Percentiles rank a stretch among this genome's conserved stretches.
phyloP scores from a whole-genome alignment of 2,113 vertebrate genomes.

The Physeter macrocephalus region DNA sequence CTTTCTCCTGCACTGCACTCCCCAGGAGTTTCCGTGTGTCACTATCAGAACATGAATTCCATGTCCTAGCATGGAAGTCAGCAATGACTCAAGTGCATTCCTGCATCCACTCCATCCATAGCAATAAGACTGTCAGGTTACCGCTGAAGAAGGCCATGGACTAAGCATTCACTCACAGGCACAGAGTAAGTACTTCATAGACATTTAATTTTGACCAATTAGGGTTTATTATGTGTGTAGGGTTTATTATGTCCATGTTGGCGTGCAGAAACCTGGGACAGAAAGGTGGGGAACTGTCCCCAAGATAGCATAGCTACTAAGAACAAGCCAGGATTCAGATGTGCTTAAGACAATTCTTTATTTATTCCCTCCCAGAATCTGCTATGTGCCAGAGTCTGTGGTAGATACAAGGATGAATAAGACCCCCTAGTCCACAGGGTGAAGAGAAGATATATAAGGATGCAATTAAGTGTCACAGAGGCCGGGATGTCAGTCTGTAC shows the following conservation, averaged over 20 bases:
- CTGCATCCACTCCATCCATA: not conserved
- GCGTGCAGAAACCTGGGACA: not conserved
- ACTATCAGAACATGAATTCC: too few relatives aligned
- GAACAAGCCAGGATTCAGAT: not conserved
- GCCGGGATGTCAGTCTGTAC: not conserved
- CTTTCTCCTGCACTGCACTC: not conserved
- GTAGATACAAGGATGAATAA: not conserved
- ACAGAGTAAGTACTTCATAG: not conserved
- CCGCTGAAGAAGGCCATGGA: not conserved
- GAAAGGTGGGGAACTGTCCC: not conserved
- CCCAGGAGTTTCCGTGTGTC: rapidly evolving
- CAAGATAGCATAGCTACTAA: not conserved
- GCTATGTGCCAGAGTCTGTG: not conserved
- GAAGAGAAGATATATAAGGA: not conserved
- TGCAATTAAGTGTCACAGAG: rapidly evolving
- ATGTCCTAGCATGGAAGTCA: rapidly evolving
- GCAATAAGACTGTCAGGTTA: not conserved
- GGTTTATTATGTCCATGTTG: not conserved
- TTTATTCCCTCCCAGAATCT: not conserved
- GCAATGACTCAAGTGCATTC: rapidly evolving
- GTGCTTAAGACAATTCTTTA: not conserved
- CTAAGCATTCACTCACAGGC: not conserved
- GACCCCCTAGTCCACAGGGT: not conserved
- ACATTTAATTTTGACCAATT: not conserved
- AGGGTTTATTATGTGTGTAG: not conserved